A percentile compares a stretch with the other conserved stretches of the same genome.
Evolutionary conservation across 2,888 invertebrate species (phyloP).

Genomic region (Spodoptera littoralis): DNA sequence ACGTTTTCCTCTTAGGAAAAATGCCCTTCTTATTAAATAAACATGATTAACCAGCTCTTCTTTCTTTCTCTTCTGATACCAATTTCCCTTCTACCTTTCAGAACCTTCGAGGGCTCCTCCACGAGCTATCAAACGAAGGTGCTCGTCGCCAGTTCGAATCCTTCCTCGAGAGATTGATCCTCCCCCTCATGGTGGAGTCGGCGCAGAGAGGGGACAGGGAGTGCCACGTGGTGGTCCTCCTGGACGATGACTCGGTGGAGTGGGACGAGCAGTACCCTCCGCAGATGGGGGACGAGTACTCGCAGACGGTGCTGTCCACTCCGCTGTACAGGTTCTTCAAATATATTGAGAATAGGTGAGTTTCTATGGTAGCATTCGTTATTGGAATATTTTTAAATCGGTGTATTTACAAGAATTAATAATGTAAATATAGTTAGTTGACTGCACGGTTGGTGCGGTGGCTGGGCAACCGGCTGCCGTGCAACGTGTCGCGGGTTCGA

Average conservation of each 20-base stretch:
- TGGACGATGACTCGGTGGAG: conserved; percentile 98
- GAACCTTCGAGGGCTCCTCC: conserved; percentile 98
- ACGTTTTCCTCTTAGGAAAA: too few species aligned
- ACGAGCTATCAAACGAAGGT: conserved; percentile 99
- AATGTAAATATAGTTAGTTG: too few species aligned
- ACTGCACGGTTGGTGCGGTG: too few species aligned
- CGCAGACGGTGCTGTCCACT: conserved; percentile 98
- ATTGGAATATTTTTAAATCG: too few species aligned
- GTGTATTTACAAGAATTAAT: too few species aligned
- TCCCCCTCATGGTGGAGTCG: conserved; percentile 98
- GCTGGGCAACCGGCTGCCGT: too few species aligned
- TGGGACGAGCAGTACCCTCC: conserved; percentile 99
- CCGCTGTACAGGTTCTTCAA: conserved; percentile 99
- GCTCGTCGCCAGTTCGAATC: conserved; percentile 98
- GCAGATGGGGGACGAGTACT: conserved; percentile 99
- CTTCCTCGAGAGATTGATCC: conserved; percentile 97
- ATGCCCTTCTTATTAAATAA: too few species aligned
- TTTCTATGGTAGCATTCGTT: not conserved
- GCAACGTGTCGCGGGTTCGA: too few species aligned
- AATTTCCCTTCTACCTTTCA: conserved; percentile 76
- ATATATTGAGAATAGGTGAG: conserved; percentile 97
- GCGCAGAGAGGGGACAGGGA: conserved; percentile 97
- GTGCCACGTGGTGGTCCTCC: conserved; percentile 97
- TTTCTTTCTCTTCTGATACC: not conserved
- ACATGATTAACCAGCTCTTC: too few species aligned